Conservation (phyloP, 2,888 invertebrate genomes). For the Drosophila demipolita region DNA sequence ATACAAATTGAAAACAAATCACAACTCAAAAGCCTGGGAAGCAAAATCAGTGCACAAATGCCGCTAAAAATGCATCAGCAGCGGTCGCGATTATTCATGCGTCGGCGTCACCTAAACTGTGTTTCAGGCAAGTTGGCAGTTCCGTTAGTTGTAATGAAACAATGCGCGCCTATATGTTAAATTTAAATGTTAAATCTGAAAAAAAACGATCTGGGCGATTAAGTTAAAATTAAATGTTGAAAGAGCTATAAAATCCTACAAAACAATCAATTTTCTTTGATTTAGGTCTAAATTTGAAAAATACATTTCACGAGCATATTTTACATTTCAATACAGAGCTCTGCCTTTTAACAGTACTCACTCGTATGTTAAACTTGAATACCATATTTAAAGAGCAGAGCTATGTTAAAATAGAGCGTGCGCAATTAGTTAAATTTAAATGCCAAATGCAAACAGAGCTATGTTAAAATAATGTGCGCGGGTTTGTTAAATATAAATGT, state of each 20-base stretch:
- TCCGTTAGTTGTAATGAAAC: neutral
- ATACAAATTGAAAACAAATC: neutral
- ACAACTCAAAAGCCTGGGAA: neutral
- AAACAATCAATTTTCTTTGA: neutral
- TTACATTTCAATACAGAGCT: neutral
- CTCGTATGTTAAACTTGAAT: neutral
- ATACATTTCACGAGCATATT: too few species aligned
- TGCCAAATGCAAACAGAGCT: too few species aligned
- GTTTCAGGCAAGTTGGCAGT: constrained; percentile 21
- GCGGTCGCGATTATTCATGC: constrained; percentile 40
- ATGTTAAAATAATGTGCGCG: neutral
- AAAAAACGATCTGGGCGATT: neutral
- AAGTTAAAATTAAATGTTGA: neutral
- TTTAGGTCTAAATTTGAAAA: too few species aligned
- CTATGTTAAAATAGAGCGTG: neutral
- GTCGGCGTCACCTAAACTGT: constrained; percentile 3
- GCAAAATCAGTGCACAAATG: constrained; percentile 16
- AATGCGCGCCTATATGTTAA: neutral
- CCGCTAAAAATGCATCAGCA: constrained; percentile 6
- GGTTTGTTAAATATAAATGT: neutral
- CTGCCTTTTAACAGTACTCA: neutral
- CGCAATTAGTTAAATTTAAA: neutral
- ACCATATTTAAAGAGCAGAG: neutral
- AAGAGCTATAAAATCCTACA: neutral
- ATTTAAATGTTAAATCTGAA: constrained; percentile 10